These are phyloP conservation scores for Coregonus suidteri DNA, from an alignment of 2,797 vertebrate species.

Conservation along the genomic window DNA sequence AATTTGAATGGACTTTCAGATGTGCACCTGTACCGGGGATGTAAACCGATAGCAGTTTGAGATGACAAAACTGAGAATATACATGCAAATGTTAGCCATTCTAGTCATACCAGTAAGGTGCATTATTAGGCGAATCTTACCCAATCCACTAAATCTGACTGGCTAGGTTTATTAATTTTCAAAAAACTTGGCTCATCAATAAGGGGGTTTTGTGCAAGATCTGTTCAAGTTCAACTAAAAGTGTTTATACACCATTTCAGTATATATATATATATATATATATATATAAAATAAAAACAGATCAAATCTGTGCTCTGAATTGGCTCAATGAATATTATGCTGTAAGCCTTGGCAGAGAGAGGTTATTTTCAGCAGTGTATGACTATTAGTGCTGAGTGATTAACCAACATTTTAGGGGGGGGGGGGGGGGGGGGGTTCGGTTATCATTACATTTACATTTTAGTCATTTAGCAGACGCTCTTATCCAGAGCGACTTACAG, in stretches of 20 bases:
- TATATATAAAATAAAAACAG: too few species aligned
- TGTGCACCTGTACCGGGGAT: conserved; percentile 67
- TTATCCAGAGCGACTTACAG: too few species aligned
- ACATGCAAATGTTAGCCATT: conserved; percentile 58
- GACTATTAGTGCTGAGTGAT: too few species aligned
- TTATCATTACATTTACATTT: too few species aligned
- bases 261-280: too few species aligned
- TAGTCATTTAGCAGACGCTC: too few species aligned
- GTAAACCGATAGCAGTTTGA: conserved; percentile 14
- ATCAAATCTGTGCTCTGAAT: background rate
- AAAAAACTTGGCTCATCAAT: background rate
- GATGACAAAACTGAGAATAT: conserved; percentile 49
- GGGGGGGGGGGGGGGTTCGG: too few species aligned
- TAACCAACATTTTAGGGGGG: too few species aligned
- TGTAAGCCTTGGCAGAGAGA: background rate
- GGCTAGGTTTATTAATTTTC: background rate
- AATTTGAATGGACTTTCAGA: conserved; percentile 74
- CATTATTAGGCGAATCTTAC: background rate
- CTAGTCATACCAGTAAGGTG: background rate
- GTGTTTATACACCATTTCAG: too few species aligned
- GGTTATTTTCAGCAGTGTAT: too few species aligned
- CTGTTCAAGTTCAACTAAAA: background rate
- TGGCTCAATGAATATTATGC: background rate
- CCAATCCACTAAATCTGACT: background rate
- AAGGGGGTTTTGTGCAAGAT: background rate